Conservation (phyloP, 2,113 vertebrate species). For the Danionella cerebrum region DNA sequence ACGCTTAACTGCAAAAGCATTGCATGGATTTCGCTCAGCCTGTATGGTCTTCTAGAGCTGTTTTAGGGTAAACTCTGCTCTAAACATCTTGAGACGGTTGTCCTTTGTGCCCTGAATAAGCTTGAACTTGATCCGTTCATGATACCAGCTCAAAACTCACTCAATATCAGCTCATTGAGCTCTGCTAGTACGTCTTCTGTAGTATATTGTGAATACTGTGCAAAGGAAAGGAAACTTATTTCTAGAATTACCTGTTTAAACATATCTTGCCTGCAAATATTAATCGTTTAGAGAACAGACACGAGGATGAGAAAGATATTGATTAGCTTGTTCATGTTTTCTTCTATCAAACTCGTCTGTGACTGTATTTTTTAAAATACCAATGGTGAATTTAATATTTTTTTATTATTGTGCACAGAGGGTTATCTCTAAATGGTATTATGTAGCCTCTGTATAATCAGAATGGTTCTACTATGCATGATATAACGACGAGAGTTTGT, state of each 20-base stretch:
- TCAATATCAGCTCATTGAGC: conserved; percentile 29
- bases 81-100: not conserved
- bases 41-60: not conserved
- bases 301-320: not conserved
- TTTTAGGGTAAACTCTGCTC: not conserved
- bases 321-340: conserved; percentile 32
- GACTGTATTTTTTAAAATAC: conserved; percentile 34
- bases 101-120: not conserved
- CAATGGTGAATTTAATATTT: conserved; percentile 43
- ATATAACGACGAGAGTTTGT: conserved; percentile 47
- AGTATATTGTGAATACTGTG: conserved; percentile 37
- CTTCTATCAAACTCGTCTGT: conserved; percentile 39
- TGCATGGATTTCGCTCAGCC: conserved; percentile 4
- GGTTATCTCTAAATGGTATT: conserved; percentile 41
- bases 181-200: conserved; percentile 25
- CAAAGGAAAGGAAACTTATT: conserved; percentile 14
- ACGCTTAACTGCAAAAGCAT: not conserved
- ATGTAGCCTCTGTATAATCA: conserved; percentile 50
- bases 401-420: conserved; percentile 35
- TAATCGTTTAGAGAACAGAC: not conserved
- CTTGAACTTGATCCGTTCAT: not conserved
- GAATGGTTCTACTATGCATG: conserved; percentile 60
- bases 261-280: conserved; percentile 35
- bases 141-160: conserved; percentile 12
- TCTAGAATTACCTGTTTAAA: conserved; percentile 28